Base-by-base conservation (phyloP, 2,888 invertebrate genomes). In the Capitulum mitella region DNA sequence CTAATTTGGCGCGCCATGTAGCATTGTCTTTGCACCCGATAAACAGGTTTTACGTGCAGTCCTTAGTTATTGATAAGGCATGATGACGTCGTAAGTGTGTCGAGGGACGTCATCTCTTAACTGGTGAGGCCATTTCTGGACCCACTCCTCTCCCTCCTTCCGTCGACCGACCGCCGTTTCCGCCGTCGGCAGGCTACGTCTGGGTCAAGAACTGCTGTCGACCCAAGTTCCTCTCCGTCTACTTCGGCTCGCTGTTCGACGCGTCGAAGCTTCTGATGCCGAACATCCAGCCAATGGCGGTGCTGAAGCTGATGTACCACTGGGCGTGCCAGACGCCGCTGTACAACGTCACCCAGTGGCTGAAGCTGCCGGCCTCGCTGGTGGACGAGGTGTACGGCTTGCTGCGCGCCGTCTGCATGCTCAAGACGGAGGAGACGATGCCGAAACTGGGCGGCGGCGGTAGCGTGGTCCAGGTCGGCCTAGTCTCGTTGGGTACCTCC, bases 251-350 rank as follows among this genome's bases (percentile, higher is more conserved):
- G 0, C 89, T 95, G 78, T 95, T 95, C 84, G 94, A 95, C 86
- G 92, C 92, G 0, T 92, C 93, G 2, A 91, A 92, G 0, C 92
- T 94, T n/a, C 19, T 0, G 37, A 1, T 22, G 22, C 80, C 81
- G 37, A 81, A 79, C 58, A 79, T 80, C 26, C 61, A 93, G 0
- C 94, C 95, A 0, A 92, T 92, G 54, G 91, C 93, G 0, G 87
- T 95, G 16, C 86, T 95, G 0, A 95, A 95, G 83, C 87, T 95
- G 0, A 89, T 95, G 78, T 95, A 95, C 86, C 95, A 95, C 85
- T 95, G 95, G 95, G 90, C 93, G 0, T 95, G 95, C 82, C 95
- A 95, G 85, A 95, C 95, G 0, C 93, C 92, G 82, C 92, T 94
- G 0, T 92, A 92, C 82, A 95, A 95, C 84, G 93, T 95, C 0